A percentile compares a stretch with the other conserved stretches of the same genome.
Conservation (phyloP, 2,888 invertebrate species). For the Andrena haemorrhoa region DNA sequence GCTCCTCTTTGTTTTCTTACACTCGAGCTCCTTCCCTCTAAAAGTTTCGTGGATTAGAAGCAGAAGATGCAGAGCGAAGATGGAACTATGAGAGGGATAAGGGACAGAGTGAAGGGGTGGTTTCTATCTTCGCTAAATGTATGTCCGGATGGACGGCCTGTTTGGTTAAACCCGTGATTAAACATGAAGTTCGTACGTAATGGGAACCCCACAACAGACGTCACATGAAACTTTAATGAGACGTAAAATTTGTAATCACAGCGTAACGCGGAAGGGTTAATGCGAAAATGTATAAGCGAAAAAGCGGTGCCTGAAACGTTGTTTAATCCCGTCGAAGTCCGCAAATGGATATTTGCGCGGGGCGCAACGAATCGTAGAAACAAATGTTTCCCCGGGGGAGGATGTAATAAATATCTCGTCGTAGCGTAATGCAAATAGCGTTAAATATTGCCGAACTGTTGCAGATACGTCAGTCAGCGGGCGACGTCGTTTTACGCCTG, state of each 20-base stretch:
- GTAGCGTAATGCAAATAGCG: constrained; percentile 28
- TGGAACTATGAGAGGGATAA: too few relatives aligned
- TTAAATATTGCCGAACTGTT: constrained; percentile 34
- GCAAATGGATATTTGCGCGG: constrained; percentile 17
- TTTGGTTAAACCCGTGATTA: background rate
- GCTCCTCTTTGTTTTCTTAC: constrained; percentile 2
- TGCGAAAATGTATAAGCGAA: background rate
- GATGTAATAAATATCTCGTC: constrained; percentile 20
- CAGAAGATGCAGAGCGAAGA: too few relatives aligned
- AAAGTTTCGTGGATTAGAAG: background rate
- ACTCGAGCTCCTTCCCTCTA: background rate
- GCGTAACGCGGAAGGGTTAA: background rate
- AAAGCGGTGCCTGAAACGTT: background rate
- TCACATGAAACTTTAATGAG: background rate
- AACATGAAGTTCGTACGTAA: background rate
- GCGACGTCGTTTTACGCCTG: background rate
- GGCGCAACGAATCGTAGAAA: background rate
- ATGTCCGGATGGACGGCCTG: too few relatives aligned
- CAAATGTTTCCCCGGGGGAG: constrained; percentile 2
- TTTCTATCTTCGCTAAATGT: too few relatives aligned
- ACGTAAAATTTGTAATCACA: background rate
- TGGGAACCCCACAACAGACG: background rate
- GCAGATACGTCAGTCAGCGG: background rate
- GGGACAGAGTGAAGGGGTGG: too few relatives aligned
- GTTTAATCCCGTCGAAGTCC: constrained; percentile 1